Conservation (phyloP, 2,888 invertebrate genomes). For the Teinopalpus imperialis region DNA sequence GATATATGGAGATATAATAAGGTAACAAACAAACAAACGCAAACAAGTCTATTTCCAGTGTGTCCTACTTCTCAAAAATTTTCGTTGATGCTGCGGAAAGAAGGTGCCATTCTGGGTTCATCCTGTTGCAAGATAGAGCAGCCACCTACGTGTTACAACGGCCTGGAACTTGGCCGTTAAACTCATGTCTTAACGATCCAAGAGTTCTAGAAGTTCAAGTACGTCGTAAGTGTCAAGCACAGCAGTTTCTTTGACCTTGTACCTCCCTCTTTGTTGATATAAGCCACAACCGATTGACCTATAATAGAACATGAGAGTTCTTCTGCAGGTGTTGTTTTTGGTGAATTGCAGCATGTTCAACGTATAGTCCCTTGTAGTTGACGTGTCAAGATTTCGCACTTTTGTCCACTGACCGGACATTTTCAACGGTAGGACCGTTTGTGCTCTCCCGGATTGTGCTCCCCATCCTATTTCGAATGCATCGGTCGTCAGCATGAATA, state of each 20-base stretch:
- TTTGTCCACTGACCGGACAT: too few relatives aligned
- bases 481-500: too few relatives aligned
- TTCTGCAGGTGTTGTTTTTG: too few relatives aligned
- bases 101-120: too few relatives aligned
- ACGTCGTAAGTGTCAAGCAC: too few relatives aligned
- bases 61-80: slow-evolving; percentile 28
- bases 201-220: too few relatives aligned
- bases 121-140: slow-evolving; percentile 29
- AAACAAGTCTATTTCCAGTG: slow-evolving; percentile 30
- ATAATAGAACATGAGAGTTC: too few relatives aligned
- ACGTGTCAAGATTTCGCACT: slow-evolving; percentile 31
- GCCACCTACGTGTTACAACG: slow-evolving; percentile 30
- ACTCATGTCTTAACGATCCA: slow-evolving; percentile 20
- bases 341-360: too few relatives aligned
- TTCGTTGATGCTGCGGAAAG: slow-evolving; percentile 7
- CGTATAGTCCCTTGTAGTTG: slow-evolving; percentile 25
- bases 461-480: too few relatives aligned
- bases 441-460: slow-evolving; percentile 22
- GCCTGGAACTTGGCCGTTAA: slow-evolving; percentile 30
- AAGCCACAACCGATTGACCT: slow-evolving; percentile 18
- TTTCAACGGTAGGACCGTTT: slow-evolving; percentile 28
- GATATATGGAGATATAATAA: slow-evolving; percentile 25
- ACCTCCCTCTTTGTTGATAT: slow-evolving; percentile 34
- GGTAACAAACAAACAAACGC: slow-evolving; percentile 29
- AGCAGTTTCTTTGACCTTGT: slow-evolving; percentile 29